Conservation (phyloP, 1,140 invertebrate species). For the Lordiphosa clarofinis region DNA sequence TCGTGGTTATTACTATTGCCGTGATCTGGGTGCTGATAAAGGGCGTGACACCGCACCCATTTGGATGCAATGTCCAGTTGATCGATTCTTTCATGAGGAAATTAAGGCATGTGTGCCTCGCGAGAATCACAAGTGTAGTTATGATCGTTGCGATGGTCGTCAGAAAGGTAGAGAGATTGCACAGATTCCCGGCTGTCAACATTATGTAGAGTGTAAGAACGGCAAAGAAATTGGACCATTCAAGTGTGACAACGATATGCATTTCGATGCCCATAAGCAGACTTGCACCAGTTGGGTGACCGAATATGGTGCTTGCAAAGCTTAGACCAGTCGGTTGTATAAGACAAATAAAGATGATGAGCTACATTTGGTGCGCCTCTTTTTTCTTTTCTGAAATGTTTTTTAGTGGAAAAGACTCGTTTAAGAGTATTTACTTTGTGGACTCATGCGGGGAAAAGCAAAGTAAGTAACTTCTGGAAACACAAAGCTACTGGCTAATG, state of each 20-base stretch:
- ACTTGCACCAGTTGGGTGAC: slow-evolving; percentile 14
- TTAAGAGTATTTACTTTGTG: no score
- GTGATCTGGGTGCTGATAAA: slow-evolving; percentile 40
- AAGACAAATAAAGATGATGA: no score
- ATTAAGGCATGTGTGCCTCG: slow-evolving; percentile 27
- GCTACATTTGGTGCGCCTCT: no score
- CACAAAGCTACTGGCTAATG: no score
- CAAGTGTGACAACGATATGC: slow-evolving; percentile 13
- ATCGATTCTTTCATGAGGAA: slow-evolving; percentile 47
- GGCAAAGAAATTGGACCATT: slow-evolving; percentile 1
- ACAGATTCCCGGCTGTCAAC: slow-evolving; percentile 38
- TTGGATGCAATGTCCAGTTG: slow-evolving; percentile 28
- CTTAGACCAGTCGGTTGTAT: slow-evolving; percentile 1
- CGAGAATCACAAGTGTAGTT: slow-evolving; percentile 25
- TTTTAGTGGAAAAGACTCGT: no score
- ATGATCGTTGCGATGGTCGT: slow-evolving; percentile 65
- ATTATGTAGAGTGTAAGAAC: slow-evolving; percentile 54
- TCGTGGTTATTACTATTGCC: slow-evolving; percentile 63
- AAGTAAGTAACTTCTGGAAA: no score
- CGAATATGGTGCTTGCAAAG: slow-evolving; percentile 20
- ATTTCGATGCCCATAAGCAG: slow-evolving; percentile 31
- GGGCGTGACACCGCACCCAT: slow-evolving; percentile 41
- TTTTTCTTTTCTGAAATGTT: no score
- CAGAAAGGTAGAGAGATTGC: slow-evolving; percentile 33
- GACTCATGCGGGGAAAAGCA: no score